Conservation (phyloP, 2,888 invertebrate species). For the Brachyopa scutellaris region DNA sequence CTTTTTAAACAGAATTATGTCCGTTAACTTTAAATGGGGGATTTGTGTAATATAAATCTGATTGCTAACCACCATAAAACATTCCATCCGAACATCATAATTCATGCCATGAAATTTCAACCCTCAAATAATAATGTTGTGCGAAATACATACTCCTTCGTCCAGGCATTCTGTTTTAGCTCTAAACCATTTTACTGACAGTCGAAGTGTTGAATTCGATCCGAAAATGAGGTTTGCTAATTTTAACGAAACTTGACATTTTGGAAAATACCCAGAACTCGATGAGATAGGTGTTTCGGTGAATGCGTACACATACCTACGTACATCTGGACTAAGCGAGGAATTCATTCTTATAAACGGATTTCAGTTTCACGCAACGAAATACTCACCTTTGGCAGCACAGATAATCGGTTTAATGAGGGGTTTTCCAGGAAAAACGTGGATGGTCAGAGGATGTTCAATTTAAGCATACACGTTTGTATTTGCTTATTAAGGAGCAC, state of each 20-base stretch:
- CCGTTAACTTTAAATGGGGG: background rate
- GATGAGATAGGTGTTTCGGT: too few relatives aligned
- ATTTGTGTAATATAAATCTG: slow-evolving; percentile 29
- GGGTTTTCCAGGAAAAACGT: too few relatives aligned
- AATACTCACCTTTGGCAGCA: too few relatives aligned
- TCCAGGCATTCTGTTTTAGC: background rate
- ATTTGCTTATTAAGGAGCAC: too few relatives aligned
- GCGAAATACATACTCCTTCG: slow-evolving; percentile 2
- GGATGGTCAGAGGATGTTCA: too few relatives aligned
- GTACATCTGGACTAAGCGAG: too few relatives aligned
- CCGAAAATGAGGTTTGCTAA: slow-evolving; percentile 6
- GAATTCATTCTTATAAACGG: too few relatives aligned
- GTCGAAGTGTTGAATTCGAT: slow-evolving; percentile 11
- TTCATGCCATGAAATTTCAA: slow-evolving; percentile 8
- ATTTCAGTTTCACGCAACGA: too few relatives aligned
- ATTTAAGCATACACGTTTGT: too few relatives aligned
- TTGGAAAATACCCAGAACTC: too few relatives aligned
- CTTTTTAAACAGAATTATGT: background rate
- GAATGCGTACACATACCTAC: too few relatives aligned
- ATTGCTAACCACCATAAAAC: slow-evolving; percentile 5
- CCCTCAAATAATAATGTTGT: background rate
- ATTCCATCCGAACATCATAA: slow-evolving; percentile 7
- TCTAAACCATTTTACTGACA: background rate
- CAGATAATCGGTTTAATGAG: background rate
- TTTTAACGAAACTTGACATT: slow-evolving; percentile 17